Conservation (phyloP, 2,888 invertebrate genomes). For the Perithous albicinctus region DNA sequence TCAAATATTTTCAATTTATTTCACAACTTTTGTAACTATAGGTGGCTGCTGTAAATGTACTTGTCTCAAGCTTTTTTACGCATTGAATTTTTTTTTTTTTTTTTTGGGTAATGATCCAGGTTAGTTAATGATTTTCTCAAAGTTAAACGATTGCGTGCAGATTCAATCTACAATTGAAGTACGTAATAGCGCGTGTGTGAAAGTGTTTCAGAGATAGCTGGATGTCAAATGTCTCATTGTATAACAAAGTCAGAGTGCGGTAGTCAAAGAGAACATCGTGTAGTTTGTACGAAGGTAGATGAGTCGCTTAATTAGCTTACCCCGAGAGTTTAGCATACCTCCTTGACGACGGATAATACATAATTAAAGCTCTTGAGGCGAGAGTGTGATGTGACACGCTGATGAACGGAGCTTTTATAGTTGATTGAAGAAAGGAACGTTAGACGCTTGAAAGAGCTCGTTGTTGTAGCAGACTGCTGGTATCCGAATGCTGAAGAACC, state of each 20-base stretch:
- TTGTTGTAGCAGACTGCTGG: not conserved
- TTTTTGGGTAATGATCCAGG: too few relatives aligned
- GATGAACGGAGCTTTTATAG: slow-evolving; percentile 30
- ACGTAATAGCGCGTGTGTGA: not conserved
- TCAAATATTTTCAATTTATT: too few relatives aligned
- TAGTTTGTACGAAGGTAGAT: slow-evolving; percentile 7
- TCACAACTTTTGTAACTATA: too few relatives aligned
- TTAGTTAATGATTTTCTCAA: slow-evolving; percentile 65
- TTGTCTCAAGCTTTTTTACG: too few relatives aligned
- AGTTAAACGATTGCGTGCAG: slow-evolving; percentile 19
- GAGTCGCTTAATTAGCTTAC: slow-evolving; percentile 28
- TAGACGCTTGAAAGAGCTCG: slow-evolving; percentile 1
- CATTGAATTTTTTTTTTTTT: too few relatives aligned
- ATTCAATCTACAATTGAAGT: not conserved
- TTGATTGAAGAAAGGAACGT: slow-evolving; percentile 19
- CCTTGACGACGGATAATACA: slow-evolving; percentile 23
- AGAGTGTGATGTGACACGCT: slow-evolving; percentile 11
- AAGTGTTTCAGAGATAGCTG: not conserved
- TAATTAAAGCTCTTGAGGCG: slow-evolving; percentile 18
- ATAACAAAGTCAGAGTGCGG: not conserved
- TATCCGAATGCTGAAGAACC: too few relatives aligned
- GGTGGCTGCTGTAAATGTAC: too few relatives aligned
- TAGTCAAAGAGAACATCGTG: not conserved
- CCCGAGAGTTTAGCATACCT: slow-evolving; percentile 17
- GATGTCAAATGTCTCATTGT: slow-evolving; percentile 3